Evolutionary conservation across 2,888 invertebrate genomes (phyloP).

Genomic region (Achlya flavicornis): DNA sequence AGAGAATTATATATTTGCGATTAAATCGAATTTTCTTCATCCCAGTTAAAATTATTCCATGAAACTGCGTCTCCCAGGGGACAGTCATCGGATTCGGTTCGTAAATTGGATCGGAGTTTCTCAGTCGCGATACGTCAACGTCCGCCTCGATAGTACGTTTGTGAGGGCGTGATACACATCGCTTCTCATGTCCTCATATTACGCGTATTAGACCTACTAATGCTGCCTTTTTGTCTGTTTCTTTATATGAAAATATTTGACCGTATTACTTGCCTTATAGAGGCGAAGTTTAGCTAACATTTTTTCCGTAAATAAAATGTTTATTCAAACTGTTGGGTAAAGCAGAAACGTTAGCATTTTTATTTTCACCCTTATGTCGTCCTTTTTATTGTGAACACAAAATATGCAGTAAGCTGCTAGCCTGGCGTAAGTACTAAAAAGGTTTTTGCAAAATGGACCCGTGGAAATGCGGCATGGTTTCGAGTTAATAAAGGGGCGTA

Average conservation of each 20-base stretch:
- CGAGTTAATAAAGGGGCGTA: constrained; percentile 5
- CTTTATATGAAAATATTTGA: neutral
- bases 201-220: neutral
- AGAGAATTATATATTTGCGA: constrained; percentile 34
- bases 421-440: constrained; percentile 9
- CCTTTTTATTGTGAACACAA: constrained; percentile 7
- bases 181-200: constrained; percentile 6
- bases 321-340: neutral
- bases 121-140: constrained; percentile 64
- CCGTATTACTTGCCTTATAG: neutral
- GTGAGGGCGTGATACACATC: constrained; percentile 42
- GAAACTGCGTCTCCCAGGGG: constrained; percentile 66
- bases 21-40: constrained; percentile 57
- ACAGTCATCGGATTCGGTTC: constrained; percentile 67
- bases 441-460: constrained; percentile 5
- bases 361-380: constrained; percentile 5
- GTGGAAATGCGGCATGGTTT: constrained; percentile 9
- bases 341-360: constrained; percentile 6
- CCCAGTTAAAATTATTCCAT: constrained; percentile 66
- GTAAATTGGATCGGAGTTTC: constrained; percentile 74
- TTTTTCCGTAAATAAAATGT: constrained; percentile 3
- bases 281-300: neutral
- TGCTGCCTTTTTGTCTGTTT: neutral
- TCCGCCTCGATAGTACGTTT: constrained; percentile 43
- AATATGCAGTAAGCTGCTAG: constrained; percentile 9